Evolutionary conservation across 2,888 invertebrate genomes (phyloP).

Genomic region (Drosophila stalkeri): DNA sequence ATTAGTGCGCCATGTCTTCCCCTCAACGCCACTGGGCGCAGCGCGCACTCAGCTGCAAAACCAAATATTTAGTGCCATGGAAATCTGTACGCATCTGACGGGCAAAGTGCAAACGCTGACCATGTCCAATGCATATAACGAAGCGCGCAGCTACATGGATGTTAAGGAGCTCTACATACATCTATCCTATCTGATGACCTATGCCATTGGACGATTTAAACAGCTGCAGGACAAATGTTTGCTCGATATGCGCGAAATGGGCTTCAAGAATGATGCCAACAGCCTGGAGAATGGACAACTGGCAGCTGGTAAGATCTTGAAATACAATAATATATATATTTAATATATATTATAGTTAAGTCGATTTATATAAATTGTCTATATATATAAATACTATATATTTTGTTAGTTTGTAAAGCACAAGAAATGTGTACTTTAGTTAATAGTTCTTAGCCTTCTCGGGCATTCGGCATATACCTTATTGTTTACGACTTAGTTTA

Average conservation of each 20-base stretch:
- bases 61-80: conserved; percentile 84
- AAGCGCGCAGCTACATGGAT: conserved; percentile 82
- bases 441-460: neutral
- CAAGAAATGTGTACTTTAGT: neutral
- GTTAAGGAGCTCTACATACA: conserved; percentile 85
- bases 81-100: conserved; percentile 84
- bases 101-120: conserved; percentile 84
- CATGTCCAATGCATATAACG: conserved; percentile 85
- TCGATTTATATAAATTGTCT: neutral
- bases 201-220: conserved; percentile 85
- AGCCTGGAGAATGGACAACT: conserved; percentile 84
- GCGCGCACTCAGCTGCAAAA: conserved; percentile 83
- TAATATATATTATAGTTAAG: neutral
- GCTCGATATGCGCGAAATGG: conserved; percentile 84
- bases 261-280: conserved; percentile 84
- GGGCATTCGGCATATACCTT: neutral
- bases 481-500: neutral
- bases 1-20: conserved; percentile 80
- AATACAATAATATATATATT: neutral
- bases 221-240: conserved; percentile 84
- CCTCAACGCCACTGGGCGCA: conserved; percentile 80
- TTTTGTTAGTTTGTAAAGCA: neutral
- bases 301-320: conserved; percentile 80
- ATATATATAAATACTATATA: no score
- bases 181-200: conserved; percentile 84